Percentiles rank a stretch among this genome's conserved stretches.
These are phyloP conservation scores for Hemiscyllium ocellatum DNA, from an alignment of 2,113 vertebrate species.

Conservation along the genomic window DNA sequence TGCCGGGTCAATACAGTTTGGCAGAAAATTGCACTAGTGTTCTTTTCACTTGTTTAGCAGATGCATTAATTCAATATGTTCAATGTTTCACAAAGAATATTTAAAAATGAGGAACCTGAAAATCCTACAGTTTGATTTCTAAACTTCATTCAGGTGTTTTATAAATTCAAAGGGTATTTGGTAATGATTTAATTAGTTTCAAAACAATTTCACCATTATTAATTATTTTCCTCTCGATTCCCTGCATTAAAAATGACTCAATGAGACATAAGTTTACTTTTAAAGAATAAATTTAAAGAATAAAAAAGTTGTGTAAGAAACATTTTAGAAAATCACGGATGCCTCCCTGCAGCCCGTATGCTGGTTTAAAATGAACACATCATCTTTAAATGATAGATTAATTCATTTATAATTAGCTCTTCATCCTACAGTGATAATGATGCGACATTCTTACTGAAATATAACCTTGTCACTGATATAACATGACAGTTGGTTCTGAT, in stretches of 20 bases:
- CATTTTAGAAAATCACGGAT: neutral
- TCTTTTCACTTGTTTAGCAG: neutral
- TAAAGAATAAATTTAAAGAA: neutral
- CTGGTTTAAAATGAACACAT: neutral
- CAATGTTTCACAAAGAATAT: neutral
- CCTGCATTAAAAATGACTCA: neutral
- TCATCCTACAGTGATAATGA: neutral
- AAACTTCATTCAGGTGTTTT: neutral
- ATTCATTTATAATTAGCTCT: neutral
- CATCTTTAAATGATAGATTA: neutral
- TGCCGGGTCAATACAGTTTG: too few species aligned
- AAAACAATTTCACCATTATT: neutral
- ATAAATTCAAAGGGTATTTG: neutral
- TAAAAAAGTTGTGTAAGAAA: neutral
- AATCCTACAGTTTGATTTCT: neutral
- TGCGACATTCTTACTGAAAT: neutral
- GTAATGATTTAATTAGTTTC: neutral
- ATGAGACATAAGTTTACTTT: neutral
- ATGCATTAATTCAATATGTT: neutral
- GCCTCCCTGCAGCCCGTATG: neutral
- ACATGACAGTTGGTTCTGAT: too few species aligned
- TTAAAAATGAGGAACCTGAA: neutral
- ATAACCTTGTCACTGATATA: neutral
- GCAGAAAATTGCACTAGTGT: too few species aligned
- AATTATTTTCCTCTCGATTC: neutral